Base-by-base conservation (phyloP, 1,140 invertebrate species). In the Whitmania pigra region DNA sequence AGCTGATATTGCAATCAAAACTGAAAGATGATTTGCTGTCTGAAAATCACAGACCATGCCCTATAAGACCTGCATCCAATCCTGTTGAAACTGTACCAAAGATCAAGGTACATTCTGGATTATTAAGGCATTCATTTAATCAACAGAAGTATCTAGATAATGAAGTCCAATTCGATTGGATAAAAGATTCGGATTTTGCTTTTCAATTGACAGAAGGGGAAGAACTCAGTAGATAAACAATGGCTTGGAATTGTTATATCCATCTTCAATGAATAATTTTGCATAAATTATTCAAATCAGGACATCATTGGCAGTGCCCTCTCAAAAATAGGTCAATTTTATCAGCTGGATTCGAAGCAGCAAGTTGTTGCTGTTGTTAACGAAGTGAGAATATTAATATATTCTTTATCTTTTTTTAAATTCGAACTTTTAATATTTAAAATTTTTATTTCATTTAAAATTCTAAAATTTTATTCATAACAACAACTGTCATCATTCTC, bases 311-410 rank as follows among this genome's bases (percentile, higher is more conserved):
- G 93, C 0, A 83, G 85, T 75, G 87, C 92, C 1, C 77, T 97
- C 15, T 80, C 86, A 3, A 85, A 86, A 75, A 92, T 99, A 73
- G 89, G 90, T 0, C 80, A 88, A 20, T 97, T 93, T 81, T 90
- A 89, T 73, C 85, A 89, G 60, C 84, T 98, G 73, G 88, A 96
- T 79, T 80, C 80, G 73, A 88, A 86, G 43, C 85, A 94, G 79
- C 96, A 98, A 87, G 92, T 95, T 53, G 93, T 99, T 6, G 95
- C 95, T 2, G 80, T 97, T 0, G 94, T 99, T 77, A 92, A 98
- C 83, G 93, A 97, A 83, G 94, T 96, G 84, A 87, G 87, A 57
- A 72, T 68, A 69, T 11, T 20, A 18, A 53, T 6, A 36, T 36
- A 36, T 36, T 22, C 29, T 36, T 53, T 18, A 0, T 22, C 22